These are phyloP conservation scores for Chiloscyllium plagiosum DNA, from an alignment of 2,113 vertebrate genomes.

Conservation along the genomic window DNA sequence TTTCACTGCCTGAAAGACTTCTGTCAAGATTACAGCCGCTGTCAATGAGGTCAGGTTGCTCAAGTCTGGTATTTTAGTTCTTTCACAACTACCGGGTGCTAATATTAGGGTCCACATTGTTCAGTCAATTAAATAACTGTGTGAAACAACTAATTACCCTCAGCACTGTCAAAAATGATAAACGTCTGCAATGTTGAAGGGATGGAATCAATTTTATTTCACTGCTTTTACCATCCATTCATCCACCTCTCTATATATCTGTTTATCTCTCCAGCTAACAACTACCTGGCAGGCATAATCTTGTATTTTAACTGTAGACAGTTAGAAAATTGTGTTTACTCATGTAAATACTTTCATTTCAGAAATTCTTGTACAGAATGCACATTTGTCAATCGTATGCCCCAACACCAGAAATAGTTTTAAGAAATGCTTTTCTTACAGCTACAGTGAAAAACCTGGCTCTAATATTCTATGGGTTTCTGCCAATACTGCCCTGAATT, in stretches of 20 bases:
- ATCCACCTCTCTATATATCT: not conserved
- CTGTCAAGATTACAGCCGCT: not conserved
- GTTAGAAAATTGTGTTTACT: not conserved
- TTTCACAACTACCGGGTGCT: not conserved
- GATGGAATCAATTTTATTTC: not conserved
- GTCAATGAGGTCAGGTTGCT: not conserved
- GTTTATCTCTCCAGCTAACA: not conserved
- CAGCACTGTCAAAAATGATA: not conserved
- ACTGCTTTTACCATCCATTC: not conserved
- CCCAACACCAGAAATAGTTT: not conserved
- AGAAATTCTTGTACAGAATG: not conserved
- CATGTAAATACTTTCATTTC: not conserved
- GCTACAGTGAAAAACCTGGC: not conserved
- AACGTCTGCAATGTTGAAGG: not conserved
- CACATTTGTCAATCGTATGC: not conserved
- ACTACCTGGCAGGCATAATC: not conserved
- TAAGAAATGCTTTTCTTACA: not conserved
- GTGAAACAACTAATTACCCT: not conserved
- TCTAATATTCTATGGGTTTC: not conserved
- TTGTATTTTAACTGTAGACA: not conserved
- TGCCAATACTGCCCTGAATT: not conserved
- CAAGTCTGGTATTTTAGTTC: not conserved
- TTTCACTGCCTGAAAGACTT: not conserved
- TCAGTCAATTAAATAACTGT: not conserved
- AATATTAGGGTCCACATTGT: not conserved